Conservation (phyloP, 1,140 invertebrate genomes). For the Drosophila ironensis region DNA sequence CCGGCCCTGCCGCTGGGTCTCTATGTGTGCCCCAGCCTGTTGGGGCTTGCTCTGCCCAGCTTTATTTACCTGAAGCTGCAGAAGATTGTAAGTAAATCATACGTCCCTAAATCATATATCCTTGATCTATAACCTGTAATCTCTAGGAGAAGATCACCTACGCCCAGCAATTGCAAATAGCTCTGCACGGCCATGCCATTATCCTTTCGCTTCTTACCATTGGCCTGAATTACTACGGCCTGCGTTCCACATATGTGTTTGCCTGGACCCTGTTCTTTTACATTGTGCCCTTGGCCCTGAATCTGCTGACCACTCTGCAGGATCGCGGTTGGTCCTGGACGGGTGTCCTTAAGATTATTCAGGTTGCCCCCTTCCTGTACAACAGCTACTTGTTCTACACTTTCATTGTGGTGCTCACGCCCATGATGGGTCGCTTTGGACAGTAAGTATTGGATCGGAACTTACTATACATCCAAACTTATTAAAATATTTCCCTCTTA, state of each 20-base stretch:
- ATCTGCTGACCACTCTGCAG: slow-evolving; percentile 54
- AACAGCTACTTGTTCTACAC: slow-evolving; percentile 85
- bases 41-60: slow-evolving; percentile 45
- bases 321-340: slow-evolving; percentile 84
- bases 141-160: slow-evolving; percentile 49
- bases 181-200: slow-evolving; percentile 51
- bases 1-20: slow-evolving; percentile 85
- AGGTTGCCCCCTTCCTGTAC: slow-evolving; percentile 81
- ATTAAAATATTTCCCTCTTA: background rate
- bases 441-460: too few species aligned
- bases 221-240: slow-evolving; percentile 26
- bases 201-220: slow-evolving; percentile 37
- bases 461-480: too few species aligned
- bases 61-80: slow-evolving; percentile 75
- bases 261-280: slow-evolving; percentile 59
- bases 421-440: slow-evolving; percentile 86
- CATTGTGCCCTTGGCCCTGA: slow-evolving; percentile 35
- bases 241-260: slow-evolving; percentile 52
- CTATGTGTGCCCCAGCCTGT: slow-evolving; percentile 73
- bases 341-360: slow-evolving; percentile 82
- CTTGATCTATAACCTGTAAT: too few species aligned
- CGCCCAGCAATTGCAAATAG: slow-evolving; percentile 47
- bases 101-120: too few species aligned
- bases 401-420: slow-evolving; percentile 86
- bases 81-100: slow-evolving; percentile 48